phyloP scores from a whole-genome alignment of 1,140 invertebrate genomes.

The Neomicropteryx cornuta region DNA sequence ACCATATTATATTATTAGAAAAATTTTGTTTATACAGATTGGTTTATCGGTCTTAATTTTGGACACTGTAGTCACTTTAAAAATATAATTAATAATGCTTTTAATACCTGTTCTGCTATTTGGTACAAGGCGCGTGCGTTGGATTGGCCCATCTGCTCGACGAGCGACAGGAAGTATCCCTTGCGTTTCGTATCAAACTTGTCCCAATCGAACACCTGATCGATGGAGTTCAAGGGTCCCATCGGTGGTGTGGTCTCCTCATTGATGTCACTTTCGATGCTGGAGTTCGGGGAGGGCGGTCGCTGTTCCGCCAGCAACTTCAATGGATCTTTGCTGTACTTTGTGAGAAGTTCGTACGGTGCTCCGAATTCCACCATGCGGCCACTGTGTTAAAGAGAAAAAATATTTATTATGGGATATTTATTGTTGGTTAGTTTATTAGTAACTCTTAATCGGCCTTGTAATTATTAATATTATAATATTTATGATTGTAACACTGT shows the following conservation, averaged over 20 bases:
- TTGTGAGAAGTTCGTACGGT: conserved; percentile 51
- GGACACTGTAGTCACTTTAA: no score
- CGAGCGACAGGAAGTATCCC: conserved; percentile 28
- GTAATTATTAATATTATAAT: no score
- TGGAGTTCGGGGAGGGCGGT: conserved; percentile 17
- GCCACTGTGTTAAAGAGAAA: conserved; percentile 25
- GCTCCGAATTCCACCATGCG: conserved; percentile 54
- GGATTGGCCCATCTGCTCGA: conserved; percentile 47
- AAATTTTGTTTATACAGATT: no score
- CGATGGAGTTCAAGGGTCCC: no score
- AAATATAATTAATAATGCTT: no score
- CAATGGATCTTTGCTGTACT: conserved; percentile 22
- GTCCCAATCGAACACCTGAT: conserved; percentile 17
- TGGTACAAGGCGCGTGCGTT: conserved; percentile 47
- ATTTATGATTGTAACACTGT: no score
- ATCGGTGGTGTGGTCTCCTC: conserved; percentile 18
- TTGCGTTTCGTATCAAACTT: conserved; percentile 14
- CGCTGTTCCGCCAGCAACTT: conserved; percentile 18
- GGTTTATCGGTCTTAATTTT: no score
- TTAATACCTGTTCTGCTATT: conserved; percentile 46
- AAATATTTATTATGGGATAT: no score
- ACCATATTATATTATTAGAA: no score
- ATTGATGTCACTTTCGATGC: conserved; percentile 9
- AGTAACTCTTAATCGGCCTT: no score
- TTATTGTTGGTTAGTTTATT: no score